Conservation (phyloP, 2,888 invertebrate genomes). For the Diadromus collaris region DNA sequence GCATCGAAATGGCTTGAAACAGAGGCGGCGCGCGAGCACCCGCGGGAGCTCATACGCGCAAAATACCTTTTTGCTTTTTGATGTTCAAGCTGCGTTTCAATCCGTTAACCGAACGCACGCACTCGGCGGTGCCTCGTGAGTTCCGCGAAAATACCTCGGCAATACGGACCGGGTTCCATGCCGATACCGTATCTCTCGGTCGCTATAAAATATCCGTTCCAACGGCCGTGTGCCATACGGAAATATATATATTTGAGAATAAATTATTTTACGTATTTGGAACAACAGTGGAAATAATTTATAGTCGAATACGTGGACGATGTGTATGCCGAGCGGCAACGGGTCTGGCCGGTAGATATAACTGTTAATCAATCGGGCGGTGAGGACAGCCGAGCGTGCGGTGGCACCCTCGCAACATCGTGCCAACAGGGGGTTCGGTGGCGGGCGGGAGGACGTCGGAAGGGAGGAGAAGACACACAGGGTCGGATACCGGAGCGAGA, state of each 20-base stretch:
- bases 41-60: conserved; percentile 37
- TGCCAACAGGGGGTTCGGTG: conserved; percentile 35
- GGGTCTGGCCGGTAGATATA: conserved; percentile 24
- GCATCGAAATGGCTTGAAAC: conserved; percentile 43
- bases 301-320: neutral
- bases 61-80: conserved; percentile 38
- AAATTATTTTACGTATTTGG: conserved; percentile 16
- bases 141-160: conserved; percentile 20
- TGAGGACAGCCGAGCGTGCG: conserved; percentile 37
- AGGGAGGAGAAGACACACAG: neutral
- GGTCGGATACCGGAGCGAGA: neutral
- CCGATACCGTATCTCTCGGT: neutral
- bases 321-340: neutral
- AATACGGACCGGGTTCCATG: conserved; percentile 1
- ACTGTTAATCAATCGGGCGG: conserved; percentile 53
- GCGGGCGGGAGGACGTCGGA: conserved; percentile 6
- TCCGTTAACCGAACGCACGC: conserved; percentile 38
- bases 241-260: conserved; percentile 20
- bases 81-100: conserved; percentile 52
- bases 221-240: neutral
- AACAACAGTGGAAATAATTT: conserved; percentile 5
- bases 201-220: neutral
- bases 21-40: conserved; percentile 33
- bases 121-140: conserved; percentile 12
- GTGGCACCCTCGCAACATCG: conserved; percentile 38